Percentiles rank a stretch among this genome's conserved stretches.
phyloP scores from a whole-genome alignment of 2,113 vertebrate genomes.

The Rhombomys opimus region DNA sequence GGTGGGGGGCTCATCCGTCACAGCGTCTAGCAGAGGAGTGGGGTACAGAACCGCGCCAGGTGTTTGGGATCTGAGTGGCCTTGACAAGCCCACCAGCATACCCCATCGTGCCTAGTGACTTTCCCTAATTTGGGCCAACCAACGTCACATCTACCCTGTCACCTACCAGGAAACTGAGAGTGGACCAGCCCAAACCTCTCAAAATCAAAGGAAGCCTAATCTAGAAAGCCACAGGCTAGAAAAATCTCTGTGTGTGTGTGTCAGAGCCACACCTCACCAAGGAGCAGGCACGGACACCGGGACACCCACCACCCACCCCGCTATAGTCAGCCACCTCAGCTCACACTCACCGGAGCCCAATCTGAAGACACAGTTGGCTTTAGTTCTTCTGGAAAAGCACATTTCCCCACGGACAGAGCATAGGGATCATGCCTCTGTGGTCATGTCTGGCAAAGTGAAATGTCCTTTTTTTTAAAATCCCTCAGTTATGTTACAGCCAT shows the following conservation, averaged over 20 bases:
- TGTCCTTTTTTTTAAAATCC: constrained; percentile 12
- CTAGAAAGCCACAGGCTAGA: neutral
- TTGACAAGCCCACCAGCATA: neutral
- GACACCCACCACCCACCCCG: neutral
- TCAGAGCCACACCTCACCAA: neutral
- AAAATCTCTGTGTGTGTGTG: neutral
- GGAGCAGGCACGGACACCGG: neutral
- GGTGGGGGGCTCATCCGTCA: neutral
- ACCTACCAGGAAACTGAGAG: neutral
- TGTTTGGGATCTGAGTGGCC: neutral
- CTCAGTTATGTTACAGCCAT: constrained; percentile 44
- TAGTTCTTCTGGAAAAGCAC: neutral
- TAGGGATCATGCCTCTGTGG: constrained; percentile 13
- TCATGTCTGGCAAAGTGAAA: constrained; percentile 50
- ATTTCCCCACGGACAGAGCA: neutral
- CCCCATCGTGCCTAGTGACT: neutral
- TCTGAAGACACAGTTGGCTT: neutral
- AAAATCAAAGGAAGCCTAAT: neutral
- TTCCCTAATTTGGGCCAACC: neutral
- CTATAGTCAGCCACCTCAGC: neutral
- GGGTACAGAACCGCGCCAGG: neutral
- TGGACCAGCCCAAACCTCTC: neutral
- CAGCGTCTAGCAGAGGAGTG: neutral
- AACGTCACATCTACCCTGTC: neutral
- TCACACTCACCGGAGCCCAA: neutral